These are phyloP conservation scores for Diploptera punctata DNA, from an alignment of 2,888 invertebrate genomes.

Conservation along the genomic window DNA sequence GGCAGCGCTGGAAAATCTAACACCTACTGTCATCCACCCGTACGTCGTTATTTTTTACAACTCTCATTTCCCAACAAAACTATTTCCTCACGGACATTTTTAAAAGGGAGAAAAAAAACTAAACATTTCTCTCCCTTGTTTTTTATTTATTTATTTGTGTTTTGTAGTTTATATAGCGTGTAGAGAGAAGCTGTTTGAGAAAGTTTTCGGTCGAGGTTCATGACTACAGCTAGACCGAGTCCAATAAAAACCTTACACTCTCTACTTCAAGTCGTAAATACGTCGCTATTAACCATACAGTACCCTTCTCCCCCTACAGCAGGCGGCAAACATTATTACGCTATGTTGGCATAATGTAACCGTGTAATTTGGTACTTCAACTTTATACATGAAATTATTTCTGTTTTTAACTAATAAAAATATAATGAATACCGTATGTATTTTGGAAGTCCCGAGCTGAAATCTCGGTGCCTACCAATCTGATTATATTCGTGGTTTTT, in stretches of 20 bases:
- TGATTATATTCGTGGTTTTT: no score
- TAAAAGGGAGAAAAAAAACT: neutral
- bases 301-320: no score
- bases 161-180: neutral
- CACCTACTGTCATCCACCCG: neutral
- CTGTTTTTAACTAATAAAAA: no score
- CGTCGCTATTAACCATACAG: neutral
- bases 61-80: constrained; percentile 2
- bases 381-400: no score
- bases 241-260: neutral
- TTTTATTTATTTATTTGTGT: neutral
- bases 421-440: no score
- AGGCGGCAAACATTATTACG: no score
- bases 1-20: constrained; percentile 7
- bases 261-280: neutral
- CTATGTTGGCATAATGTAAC: no score
- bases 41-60: constrained; percentile 2
- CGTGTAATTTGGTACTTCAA: no score
- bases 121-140: neutral
- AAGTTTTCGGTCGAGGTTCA: neutral
- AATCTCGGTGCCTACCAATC: no score
- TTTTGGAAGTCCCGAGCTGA: no score
- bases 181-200: neutral
- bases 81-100: neutral
- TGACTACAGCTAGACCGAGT: constrained; percentile 2